Evolutionary conservation across 2,888 invertebrate genomes (phyloP), one percentile per base, ranked within the genome.

Genomic region (Chalcosyrphus nemorum): DNA sequence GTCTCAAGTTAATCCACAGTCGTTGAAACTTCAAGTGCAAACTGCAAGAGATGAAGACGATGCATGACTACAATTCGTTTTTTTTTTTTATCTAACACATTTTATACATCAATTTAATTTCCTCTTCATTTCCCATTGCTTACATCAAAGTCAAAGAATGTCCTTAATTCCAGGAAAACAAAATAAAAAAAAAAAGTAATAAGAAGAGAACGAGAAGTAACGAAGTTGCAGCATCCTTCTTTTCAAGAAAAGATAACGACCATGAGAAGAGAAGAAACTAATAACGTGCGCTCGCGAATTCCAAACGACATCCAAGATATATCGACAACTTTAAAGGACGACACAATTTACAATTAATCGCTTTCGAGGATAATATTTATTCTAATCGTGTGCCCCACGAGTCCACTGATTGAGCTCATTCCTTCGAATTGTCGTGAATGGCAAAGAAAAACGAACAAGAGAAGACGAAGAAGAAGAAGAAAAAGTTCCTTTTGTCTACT

Each of bases 281-380:
- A 61, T 29, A 81, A 68, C 29, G 47, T 45, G 61, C 45, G 38
- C 43, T 74, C 29, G 61, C 47, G 45, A 74, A 29, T 21, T 68
- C 21, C 9, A 59, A 76, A 54, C 15, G 76, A 68, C 52, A 54
- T 54, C 9, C 21, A 74, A 65, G 54, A 77, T 50, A 41, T 56
- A 47, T 72, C 66, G 41, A 57, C 19, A 24, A 45, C 29, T 50
- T 59, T 59, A 32, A 15, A 57, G 56, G 45, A 77, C 27, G 63
- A 65, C 65, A 74, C 66, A 80, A 57, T 80, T 70, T 70, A 71
- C 70, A 74, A 80, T 84, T 80, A 84, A 80, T 84, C 80, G 80
- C 45, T 80, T 38, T 72, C 74, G 59, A 59, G 80, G 78, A 84
- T 84, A 75, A 84, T 80, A 84, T 84, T 84, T 78, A 84, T 80